Base-by-base conservation (phyloP, 2,113 vertebrate genomes). In the Eonycteris spelaea region DNA sequence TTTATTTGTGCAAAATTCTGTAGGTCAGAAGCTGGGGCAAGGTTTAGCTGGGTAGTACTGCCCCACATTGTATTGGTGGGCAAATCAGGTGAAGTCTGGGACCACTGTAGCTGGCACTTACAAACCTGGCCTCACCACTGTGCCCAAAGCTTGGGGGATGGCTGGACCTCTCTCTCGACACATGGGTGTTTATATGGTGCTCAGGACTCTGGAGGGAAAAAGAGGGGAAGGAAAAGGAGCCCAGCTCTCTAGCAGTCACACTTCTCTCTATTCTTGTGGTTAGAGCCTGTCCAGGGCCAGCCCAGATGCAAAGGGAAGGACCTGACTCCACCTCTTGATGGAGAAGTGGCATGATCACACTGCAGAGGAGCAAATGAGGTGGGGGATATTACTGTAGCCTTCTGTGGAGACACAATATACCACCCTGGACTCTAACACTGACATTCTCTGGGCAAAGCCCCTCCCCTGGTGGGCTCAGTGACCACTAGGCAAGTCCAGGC, bases 51-150 rank as follows among this genome's bases (percentile, higher is more conserved):
- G 53, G 35, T 33, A n/a, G 53, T 35, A 40, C 9, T 43, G 61
- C 19, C 78, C 16, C 45, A 55, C 0, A 0, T 67, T 53, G n/a
- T 2, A 1, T 13, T 33, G 6, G 57, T 13, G 21, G 22, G 74
- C 51, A 87, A 33, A 33, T 16, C 1, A 1, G 4, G 45, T 45
- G 2, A 30, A 38, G 16, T 7, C 24, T 21, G 88, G 43, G 55
- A 35, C 22, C n/a, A 14, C n/a, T 10, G n/a, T 10, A 26, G 14
- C 55, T 19, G 28, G 45, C 26, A 5, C 12, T 33, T 15, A 38
- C 9, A 22, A 33, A 26, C n/a, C 59, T 43, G 67, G 12, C 33
- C 26, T 21, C 18, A 3, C 24, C 13, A 8, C 15, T 30, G 45
- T 10, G 16, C 9, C 40, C 10, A 30, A 40, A 0, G 21, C 15